These are phyloP conservation scores for Podargus strigoides DNA, from an alignment of 2,797 vertebrate species.

Conservation along the genomic window DNA sequence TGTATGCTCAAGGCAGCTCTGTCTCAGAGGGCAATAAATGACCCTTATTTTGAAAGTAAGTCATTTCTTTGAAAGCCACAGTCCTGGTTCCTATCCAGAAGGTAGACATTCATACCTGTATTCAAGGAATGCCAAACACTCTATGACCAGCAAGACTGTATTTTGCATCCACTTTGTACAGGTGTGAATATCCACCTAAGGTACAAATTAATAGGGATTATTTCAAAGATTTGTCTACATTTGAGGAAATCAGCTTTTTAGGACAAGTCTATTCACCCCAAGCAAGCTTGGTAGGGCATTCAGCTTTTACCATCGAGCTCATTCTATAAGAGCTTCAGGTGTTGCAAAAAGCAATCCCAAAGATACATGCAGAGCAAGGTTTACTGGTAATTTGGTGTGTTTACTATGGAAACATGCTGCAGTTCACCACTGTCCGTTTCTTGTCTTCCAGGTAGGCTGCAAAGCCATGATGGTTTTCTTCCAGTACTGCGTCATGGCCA, in stretches of 20 bases:
- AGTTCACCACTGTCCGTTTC: neutral
- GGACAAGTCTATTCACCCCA: no score
- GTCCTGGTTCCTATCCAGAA: neutral
- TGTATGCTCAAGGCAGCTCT: neutral
- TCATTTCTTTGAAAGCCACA: neutral
- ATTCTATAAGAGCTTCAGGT: neutral
- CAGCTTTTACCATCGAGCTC: neutral
- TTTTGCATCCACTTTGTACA: neutral
- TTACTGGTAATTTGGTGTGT: neutral
- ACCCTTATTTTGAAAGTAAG: neutral
- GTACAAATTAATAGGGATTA: neutral
- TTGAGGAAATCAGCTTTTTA: neutral
- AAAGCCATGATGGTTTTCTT: slow-evolving; percentile 93
- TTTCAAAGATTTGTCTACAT: neutral
- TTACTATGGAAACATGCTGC: neutral
- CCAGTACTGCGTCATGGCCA: slow-evolving; percentile 97
- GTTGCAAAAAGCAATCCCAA: neutral
- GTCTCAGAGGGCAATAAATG: neutral
- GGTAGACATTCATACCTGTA: neutral
- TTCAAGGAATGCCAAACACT: neutral
- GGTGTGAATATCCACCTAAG: neutral
- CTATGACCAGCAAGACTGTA: neutral
- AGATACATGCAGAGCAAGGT: neutral
- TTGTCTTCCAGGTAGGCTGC: slow-evolving; percentile 85
- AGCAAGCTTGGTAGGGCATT: neutral